These are phyloP conservation scores for Oreochromis spilurus DNA, from an alignment of 2,113 vertebrate genomes.

Conservation along the genomic window DNA sequence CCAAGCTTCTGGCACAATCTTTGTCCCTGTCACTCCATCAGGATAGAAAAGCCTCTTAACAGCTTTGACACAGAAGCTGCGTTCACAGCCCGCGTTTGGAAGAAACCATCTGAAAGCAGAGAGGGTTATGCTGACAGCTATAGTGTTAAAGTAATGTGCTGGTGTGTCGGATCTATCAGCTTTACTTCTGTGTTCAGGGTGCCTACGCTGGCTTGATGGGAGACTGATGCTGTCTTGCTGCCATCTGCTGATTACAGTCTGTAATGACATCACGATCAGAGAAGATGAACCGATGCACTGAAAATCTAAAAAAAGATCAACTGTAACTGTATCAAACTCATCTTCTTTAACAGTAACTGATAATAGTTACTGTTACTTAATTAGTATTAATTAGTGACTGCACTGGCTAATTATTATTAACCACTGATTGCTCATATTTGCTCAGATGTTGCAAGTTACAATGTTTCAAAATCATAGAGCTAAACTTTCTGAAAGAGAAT, in stretches of 20 bases:
- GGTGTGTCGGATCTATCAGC: not conserved
- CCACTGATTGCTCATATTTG: not conserved
- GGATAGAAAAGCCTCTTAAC: not conserved
- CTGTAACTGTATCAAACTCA: not conserved
- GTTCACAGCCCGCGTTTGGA: not conserved
- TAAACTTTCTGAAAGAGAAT: not conserved
- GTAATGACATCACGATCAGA: not conserved
- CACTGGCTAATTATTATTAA: not conserved
- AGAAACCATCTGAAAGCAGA: not conserved
- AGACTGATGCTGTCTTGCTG: not conserved
- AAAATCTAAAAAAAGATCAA: not conserved
- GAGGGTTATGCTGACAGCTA: not conserved
- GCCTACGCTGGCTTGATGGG: not conserved
- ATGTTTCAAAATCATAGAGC: rapidly evolving
- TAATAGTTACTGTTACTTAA: not conserved
- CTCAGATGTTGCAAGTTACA: not conserved
- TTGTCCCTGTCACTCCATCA: not conserved
- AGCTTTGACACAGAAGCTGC: not conserved
- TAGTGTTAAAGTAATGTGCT: not conserved
- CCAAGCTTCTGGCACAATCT: not conserved
- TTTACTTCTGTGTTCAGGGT: not conserved
- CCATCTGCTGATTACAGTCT: constrained; percentile 5
- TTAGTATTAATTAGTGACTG: not conserved
- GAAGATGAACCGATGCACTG: not conserved
- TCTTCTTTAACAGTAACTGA: not conserved